A percentile compares a stretch with the other conserved stretches of the same genome.
phyloP scores from a whole-genome alignment of 2,888 invertebrate genomes.

The Nomada lathburiana region DNA sequence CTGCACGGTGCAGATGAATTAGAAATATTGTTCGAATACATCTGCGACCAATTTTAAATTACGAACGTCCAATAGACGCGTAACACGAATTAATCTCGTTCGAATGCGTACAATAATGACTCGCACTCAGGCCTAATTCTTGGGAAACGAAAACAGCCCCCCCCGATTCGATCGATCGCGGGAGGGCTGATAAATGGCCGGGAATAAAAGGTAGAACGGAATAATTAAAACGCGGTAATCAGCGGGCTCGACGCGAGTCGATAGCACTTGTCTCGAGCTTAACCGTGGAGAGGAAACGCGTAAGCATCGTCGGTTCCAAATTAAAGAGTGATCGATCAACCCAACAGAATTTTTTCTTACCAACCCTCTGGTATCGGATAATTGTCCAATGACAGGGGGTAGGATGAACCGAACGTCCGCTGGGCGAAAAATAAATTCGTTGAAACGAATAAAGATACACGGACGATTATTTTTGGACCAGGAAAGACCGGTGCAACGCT shows the following conservation, averaged over 20 bases:
- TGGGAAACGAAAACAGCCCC: slow-evolving; percentile 10
- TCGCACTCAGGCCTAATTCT: slow-evolving; percentile 1
- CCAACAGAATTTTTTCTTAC: neutral
- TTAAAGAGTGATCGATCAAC: neutral
- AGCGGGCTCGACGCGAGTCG: slow-evolving; percentile 10
- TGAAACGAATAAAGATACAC: neutral
- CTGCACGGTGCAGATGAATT: too few species aligned
- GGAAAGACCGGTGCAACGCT: neutral
- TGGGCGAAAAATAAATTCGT: neutral
- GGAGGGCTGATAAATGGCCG: slow-evolving; percentile 29
- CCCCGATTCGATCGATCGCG: slow-evolving; percentile 26
- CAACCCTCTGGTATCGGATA: neutral
- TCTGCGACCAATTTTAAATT: too few species aligned
- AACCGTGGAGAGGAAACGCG: slow-evolving; percentile 4
- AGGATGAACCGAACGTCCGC: neutral
- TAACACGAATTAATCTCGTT: neutral
- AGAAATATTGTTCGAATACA: too few species aligned
- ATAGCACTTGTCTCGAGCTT: slow-evolving; percentile 44
- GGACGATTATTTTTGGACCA: neutral
- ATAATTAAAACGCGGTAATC: slow-evolving; percentile 43
- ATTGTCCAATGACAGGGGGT: neutral
- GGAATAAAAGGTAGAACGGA: slow-evolving; percentile 1
- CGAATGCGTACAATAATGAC: neutral
- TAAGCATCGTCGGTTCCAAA: neutral
- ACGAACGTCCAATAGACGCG: too few species aligned